Evolutionary conservation across 2,113 vertebrate genomes (phyloP).

Genomic region (Mus pahari): DNA sequence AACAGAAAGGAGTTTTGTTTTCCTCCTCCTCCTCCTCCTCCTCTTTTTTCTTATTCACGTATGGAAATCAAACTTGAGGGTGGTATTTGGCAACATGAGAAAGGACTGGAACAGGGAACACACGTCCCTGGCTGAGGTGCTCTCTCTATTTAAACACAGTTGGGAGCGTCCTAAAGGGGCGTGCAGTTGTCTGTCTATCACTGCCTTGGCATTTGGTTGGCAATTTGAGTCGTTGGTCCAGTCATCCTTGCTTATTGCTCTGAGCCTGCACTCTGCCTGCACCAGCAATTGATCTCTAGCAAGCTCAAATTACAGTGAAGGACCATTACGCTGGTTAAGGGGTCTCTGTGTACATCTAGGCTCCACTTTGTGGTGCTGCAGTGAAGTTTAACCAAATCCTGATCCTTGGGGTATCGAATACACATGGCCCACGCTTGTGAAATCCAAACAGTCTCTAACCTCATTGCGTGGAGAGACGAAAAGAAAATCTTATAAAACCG

Average conservation of each 20-base stretch:
- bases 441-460: constrained; percentile 61
- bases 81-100: constrained; percentile 33
- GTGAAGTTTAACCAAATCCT: constrained; percentile 47
- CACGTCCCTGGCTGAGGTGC: not conserved
- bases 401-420: constrained; percentile 31
- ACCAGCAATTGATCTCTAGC: not conserved
- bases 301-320: not conserved
- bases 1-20: constrained; percentile 63
- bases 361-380: not conserved
- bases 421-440: constrained; percentile 42
- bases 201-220: not conserved
- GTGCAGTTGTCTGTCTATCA: constrained; percentile 9
- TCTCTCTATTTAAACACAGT: constrained; percentile 58
- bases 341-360: not conserved
- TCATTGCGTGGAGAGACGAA: constrained; percentile 49
- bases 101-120: constrained; percentile 66
- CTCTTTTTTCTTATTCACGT: constrained; percentile 53
- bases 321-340: not conserved
- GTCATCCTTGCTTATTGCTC: not conserved
- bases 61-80: constrained; percentile 68
- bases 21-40: not conserved
- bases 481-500: constrained; percentile 56
- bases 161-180: not conserved
- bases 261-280: not conserved
- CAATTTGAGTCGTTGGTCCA: not conserved